A percentile compares a stretch with the other conserved stretches of the same genome.
Conservation (phyloP, 2,797 vertebrate genomes). For the Protosalanx chinensis region DNA sequence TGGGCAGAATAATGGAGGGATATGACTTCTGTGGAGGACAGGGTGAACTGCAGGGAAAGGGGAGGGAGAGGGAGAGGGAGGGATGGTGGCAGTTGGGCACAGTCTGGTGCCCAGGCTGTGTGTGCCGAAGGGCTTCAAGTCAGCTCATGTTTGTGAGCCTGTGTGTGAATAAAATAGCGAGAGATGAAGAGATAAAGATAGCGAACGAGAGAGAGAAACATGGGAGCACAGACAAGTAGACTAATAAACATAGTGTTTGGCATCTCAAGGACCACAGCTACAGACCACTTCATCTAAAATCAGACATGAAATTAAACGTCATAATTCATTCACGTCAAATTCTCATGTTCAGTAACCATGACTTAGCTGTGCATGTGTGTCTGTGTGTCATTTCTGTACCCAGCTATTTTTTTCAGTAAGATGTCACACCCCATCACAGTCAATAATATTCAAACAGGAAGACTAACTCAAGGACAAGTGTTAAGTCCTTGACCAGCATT, state of each 20-base stretch:
- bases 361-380: slow-evolving; percentile 12
- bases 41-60: slow-evolving; percentile 27
- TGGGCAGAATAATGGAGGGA: slow-evolving; percentile 38
- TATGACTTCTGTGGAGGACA: background rate
- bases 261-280: background rate
- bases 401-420: slow-evolving; percentile 5
- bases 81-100: slow-evolving; percentile 34
- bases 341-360: slow-evolving; percentile 39
- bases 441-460: background rate
- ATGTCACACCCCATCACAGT: background rate
- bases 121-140: slow-evolving; percentile 34
- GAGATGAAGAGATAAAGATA: slow-evolving; percentile 1
- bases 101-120: slow-evolving; percentile 49
- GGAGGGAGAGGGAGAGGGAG: slow-evolving; percentile 32
- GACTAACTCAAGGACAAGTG: slow-evolving; percentile 7
- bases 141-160: slow-evolving; percentile 26
- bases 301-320: slow-evolving; percentile 16
- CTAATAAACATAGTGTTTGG: background rate
- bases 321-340: slow-evolving; percentile 56
- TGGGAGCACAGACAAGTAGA: background rate
- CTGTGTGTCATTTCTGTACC: slow-evolving; percentile 15
- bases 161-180: slow-evolving; percentile 16
- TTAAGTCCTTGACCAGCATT: slow-evolving; percentile 39
- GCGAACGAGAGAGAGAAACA: background rate
- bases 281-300: background rate